Evolutionary conservation across 2,113 vertebrate genomes (phyloP).

Genomic region (Mesoclemmys tuberculata): DNA sequence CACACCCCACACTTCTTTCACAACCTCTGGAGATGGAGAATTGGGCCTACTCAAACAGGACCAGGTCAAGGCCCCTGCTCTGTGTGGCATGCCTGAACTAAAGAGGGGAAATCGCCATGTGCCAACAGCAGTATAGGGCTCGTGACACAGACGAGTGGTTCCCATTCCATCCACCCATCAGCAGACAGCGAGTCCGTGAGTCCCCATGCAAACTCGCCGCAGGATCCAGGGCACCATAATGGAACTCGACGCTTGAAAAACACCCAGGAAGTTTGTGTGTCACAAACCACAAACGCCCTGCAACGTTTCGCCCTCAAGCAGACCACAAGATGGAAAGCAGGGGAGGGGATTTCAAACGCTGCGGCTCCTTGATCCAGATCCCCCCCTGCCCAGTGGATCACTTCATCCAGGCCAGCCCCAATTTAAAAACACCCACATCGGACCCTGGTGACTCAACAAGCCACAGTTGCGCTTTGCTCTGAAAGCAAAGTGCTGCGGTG

Average conservation of each 20-base stretch:
- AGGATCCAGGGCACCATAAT: neutral
- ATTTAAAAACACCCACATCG: neutral
- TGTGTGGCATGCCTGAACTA: neutral
- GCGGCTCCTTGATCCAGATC: neutral
- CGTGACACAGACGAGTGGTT: neutral
- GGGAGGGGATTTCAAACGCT: neutral
- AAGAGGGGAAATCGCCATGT: neutral
- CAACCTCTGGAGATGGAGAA: neutral
- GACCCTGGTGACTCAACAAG: neutral
- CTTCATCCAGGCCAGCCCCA: neutral
- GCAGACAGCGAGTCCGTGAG: neutral
- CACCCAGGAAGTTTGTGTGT: neutral
- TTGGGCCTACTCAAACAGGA: neutral
- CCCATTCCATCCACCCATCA: neutral
- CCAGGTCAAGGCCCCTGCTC: neutral
- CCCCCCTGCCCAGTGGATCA: neutral
- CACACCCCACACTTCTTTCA: neutral
- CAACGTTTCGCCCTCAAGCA: neutral
- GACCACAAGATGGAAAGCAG: neutral
- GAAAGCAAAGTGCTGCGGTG: neutral
- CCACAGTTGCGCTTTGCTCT: neutral
- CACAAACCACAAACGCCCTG: neutral
- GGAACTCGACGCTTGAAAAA: neutral
- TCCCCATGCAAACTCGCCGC: rapidly evolving
- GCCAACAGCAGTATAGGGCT: neutral